Evolutionary conservation across 2,888 invertebrate species (phyloP), one percentile per base, ranked within the genome.

Genomic region (Polydrusus tereticollis): DNA sequence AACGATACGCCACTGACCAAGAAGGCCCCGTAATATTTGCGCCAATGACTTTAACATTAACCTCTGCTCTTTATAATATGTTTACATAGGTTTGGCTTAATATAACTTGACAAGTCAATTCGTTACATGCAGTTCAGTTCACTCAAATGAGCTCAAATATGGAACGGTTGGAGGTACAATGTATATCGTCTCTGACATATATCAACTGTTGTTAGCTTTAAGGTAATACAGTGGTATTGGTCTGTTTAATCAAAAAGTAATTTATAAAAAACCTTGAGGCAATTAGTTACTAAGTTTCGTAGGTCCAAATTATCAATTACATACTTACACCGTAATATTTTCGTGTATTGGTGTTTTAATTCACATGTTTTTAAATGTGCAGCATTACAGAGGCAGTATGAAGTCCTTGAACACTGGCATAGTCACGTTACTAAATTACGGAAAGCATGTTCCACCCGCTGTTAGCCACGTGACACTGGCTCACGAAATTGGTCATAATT

Each of bases 401-500:
- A 94, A 95, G 88, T 97, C 96, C 75, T 88, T 99, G 78, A 99
- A 99, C 87, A 99, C 99, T 0, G 99, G 99, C 70, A 98, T 99
- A 82, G 97, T 99, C 73, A 99, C 99, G 26, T 88, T 98, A 76
- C 88, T 99, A 76, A 99, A 99, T 88, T 99, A 99, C 87, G 98
- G 98, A 72, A 97, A 97, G 86, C 95, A 97, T 86, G 98, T 99
- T 74, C 97, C 98, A 72, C 96, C 98, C n/a, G 96, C 98, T 63
- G 98, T 99, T 50, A 97, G 97, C 10, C 98, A 98, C 86, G 95
- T 99, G 77, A 99, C 99, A 2, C 89, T 99, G 78, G 99, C 99
- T 14, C 99, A 99, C 87, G 99, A 99, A 88, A 97, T 99, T 82
- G 99, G 99, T 69, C 99, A 99, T 87, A 99, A 99, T 87, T 99